These are phyloP conservation scores for Scaptomyza pallida DNA, from an alignment of 1,140 invertebrate species.

Conservation along the genomic window DNA sequence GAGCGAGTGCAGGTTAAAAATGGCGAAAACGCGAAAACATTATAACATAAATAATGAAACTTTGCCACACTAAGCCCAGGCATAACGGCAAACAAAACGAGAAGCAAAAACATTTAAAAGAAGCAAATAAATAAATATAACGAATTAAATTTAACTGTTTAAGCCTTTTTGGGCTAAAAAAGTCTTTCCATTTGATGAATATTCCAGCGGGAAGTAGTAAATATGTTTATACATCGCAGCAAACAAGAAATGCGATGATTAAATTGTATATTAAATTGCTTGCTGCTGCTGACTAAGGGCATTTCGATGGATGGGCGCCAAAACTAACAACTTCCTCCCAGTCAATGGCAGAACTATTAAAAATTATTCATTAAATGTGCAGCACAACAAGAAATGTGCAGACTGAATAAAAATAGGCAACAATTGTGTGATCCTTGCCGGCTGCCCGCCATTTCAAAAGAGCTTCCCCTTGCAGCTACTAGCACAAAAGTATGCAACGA, in stretches of 20 bases:
- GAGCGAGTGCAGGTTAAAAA: slow-evolving; percentile 16
- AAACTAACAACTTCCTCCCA: slow-evolving; percentile 23
- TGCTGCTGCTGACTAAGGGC: slow-evolving; percentile 38
- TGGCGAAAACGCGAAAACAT: background rate
- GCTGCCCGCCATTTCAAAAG: slow-evolving; percentile 19
- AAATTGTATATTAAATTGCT: slow-evolving; percentile 58
- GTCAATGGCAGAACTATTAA: slow-evolving; percentile 70
- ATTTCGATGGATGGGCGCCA: slow-evolving; percentile 38
- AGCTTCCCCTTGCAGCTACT: slow-evolving; percentile 22
- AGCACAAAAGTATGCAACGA: slow-evolving; percentile 76
- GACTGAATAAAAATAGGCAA: slow-evolving; percentile 64
- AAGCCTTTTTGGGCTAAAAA: background rate
- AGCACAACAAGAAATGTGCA: slow-evolving; percentile 59
- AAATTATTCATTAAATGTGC: slow-evolving; percentile 80
- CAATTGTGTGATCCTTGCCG: slow-evolving; percentile 29
- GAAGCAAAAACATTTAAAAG: too few species aligned
- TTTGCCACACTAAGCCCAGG: too few species aligned
- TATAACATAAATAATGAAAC: background rate
- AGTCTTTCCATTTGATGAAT: background rate
- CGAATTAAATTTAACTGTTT: background rate
- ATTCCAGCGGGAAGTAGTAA: background rate
- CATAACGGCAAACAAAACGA: too few species aligned
- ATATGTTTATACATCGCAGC: slow-evolving; percentile 1
- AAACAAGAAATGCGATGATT: slow-evolving; percentile 28
- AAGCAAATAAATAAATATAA: background rate